Conservation (phyloP, 2,113 vertebrate species). For the Reinhardtius hippoglossoides region DNA sequence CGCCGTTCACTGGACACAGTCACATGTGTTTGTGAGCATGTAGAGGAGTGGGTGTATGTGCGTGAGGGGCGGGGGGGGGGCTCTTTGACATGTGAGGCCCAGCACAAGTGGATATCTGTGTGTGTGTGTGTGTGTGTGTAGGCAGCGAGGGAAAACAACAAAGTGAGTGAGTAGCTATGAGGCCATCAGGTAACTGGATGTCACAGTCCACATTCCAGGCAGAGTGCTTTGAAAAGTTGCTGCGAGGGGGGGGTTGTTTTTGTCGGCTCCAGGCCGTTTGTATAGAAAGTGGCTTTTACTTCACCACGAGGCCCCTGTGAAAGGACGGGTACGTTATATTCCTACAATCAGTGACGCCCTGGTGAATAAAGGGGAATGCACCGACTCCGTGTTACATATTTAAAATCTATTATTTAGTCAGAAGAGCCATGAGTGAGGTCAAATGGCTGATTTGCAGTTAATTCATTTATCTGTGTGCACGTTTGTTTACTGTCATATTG, state of each 20-base stretch:
- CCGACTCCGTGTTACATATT: not conserved
- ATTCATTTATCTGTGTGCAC: not conserved
- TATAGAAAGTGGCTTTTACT: conserved; percentile 61
- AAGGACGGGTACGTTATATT: not conserved
- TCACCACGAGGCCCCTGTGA: conserved; percentile 32
- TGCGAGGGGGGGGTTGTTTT: conserved; percentile 60
- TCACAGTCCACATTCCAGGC: conserved; percentile 68
- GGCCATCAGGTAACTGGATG: conserved; percentile 74
- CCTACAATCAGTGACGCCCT: not conserved
- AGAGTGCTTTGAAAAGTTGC: conserved; percentile 61
- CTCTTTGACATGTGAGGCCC: conserved; percentile 53
- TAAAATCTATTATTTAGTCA: no score
- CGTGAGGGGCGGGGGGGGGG: not conserved
- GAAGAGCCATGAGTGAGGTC: not conserved
- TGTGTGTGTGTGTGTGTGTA: conserved; percentile 29
- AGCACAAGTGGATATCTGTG: conserved; percentile 30
- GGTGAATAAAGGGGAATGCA: conserved; percentile 14
- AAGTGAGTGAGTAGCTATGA: conserved; percentile 65
- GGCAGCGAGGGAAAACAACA: conserved; percentile 60
- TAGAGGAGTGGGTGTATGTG: not conserved
- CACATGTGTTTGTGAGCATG: conserved; percentile 40
- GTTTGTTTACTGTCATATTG: not conserved
- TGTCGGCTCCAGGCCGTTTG: conserved; percentile 31
- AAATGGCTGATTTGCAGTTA: not conserved
- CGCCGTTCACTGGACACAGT: not conserved